phyloP scores from a whole-genome alignment of 2,888 invertebrate genomes.

The Ellobium chinense region DNA sequence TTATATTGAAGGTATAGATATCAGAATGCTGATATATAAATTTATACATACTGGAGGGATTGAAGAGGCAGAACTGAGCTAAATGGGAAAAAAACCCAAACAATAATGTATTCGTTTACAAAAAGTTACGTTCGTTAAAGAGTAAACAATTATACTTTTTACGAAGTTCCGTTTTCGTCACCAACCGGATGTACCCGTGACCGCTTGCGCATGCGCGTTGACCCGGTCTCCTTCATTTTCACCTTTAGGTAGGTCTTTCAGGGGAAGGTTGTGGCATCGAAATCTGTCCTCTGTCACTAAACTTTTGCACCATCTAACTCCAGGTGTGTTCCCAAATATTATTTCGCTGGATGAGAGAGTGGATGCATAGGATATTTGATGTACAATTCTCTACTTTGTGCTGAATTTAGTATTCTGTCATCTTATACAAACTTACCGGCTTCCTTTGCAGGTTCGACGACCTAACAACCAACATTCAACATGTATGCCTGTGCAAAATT shows the following conservation, averaged over 20 bases:
- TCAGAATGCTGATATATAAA: no score
- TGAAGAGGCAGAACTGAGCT: no score
- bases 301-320: background rate
- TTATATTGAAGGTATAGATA: no score
- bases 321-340: background rate
- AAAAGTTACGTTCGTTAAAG: no score
- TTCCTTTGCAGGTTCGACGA: conserved; percentile 51
- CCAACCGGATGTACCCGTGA: conserved; percentile 41
- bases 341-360: background rate
- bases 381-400: background rate
- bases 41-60: no score
- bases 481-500: conserved; percentile 72
- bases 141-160: background rate
- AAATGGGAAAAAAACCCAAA: no score
- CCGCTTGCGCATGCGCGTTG: conserved; percentile 57
- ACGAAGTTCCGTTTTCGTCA: conserved; percentile 6
- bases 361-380: background rate
- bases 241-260: conserved; percentile 54
- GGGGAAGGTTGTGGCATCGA: background rate
- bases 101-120: no score
- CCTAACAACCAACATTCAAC: conserved; percentile 46
- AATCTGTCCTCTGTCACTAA: conserved; percentile 8
- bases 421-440: conserved; percentile 43
- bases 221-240: conserved; percentile 60
- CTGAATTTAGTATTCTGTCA: background rate